Evolutionary conservation across 1,140 invertebrate species (phyloP), one percentile per base, ranked within the genome.

Genomic region (Drosophila melanica): DNA sequence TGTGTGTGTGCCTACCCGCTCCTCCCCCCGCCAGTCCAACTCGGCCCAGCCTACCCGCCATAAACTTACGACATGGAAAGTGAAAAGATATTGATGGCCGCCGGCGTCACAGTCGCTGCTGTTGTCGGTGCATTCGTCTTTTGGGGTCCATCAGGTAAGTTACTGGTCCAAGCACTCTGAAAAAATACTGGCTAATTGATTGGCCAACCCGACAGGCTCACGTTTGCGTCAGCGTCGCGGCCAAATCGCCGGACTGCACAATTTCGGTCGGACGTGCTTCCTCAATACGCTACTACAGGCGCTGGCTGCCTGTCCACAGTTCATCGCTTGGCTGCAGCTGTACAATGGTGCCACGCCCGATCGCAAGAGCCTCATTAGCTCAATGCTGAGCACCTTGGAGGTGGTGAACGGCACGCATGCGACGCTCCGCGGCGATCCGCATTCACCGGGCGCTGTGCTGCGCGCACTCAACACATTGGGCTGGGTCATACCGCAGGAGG

Each of bases 241-340:
- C 27, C 94, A 95, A 85, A 94, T 97, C 53, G 93, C 95, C 62
- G 97, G 97, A 12, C 93, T 98, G 6, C 95, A 95, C 66, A 98
- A 98, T 93, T 94, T 97, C 65, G 97, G 97, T 39, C 95, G 96
- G 66, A 97, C 97, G 10, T 98, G 97, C 90, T 98, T 97, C 91
- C 92, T 98, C 8, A 98, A 98, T 93, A 96, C 96, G 1, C 92
- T 98, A 20, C 92, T 98, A 11, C 97, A 98, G 93, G 95, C 96
- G 8, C 90, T 98, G 27, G 96, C 96, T 30, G 90, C 90, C 1
- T 97, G 95, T 90, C 95, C 96, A 64, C 94, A 94, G 50, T 96
- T 98, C 86, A 94, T 96, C 33, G 93, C 94, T 8, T 98, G 97
- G 97, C 92, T 98, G n/a, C 93, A 94, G 74, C 93, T 94, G 64